Evolutionary conservation across 2,113 vertebrate genomes (phyloP).

Genomic region (Chelonoidis abingdonii): DNA sequence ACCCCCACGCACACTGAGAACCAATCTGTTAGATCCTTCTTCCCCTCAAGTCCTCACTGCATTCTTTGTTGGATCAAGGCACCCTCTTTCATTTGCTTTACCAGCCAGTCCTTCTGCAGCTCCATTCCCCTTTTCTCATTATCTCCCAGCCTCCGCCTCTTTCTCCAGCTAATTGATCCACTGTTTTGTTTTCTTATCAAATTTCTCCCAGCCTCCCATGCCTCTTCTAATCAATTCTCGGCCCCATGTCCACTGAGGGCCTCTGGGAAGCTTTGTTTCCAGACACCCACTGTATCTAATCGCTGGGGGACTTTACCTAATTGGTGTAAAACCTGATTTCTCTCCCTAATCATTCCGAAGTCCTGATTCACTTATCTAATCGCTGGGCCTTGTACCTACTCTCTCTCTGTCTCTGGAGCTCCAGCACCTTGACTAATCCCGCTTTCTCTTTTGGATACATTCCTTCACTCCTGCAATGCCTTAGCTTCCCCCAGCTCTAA

Average conservation of each 20-base stretch:
- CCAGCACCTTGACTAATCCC: neutral
- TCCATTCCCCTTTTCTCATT: neutral
- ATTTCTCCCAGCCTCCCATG: neutral
- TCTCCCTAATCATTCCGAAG: slow-evolving; percentile 30
- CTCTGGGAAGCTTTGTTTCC: neutral
- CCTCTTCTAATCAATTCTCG: slow-evolving; percentile 26
- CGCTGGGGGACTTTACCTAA: slow-evolving; percentile 24
- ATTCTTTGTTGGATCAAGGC: neutral
- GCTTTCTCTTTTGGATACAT: neutral
- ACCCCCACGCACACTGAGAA: neutral
- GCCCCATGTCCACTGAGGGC: neutral
- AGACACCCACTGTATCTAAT: slow-evolving; percentile 4
- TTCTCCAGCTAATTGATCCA: slow-evolving; percentile 41
- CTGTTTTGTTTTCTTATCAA: slow-evolving; percentile 61
- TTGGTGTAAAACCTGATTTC: slow-evolving; percentile 68
- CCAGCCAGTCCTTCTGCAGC: neutral
- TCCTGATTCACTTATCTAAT: slow-evolving; percentile 55
- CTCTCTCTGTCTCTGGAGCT: neutral
- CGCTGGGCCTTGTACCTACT: neutral
- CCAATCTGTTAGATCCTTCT: rapidly evolving
- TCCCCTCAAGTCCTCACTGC: too few species aligned
- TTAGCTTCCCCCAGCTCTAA: neutral
- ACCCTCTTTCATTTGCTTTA: neutral
- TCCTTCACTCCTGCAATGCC: neutral
- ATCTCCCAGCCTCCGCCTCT: rapidly evolving